A percentile compares a stretch with the other conserved stretches of the same genome.
phyloP scores from a whole-genome alignment of 2,888 invertebrate species.

The Gymnoscelis rufifasciata region DNA sequence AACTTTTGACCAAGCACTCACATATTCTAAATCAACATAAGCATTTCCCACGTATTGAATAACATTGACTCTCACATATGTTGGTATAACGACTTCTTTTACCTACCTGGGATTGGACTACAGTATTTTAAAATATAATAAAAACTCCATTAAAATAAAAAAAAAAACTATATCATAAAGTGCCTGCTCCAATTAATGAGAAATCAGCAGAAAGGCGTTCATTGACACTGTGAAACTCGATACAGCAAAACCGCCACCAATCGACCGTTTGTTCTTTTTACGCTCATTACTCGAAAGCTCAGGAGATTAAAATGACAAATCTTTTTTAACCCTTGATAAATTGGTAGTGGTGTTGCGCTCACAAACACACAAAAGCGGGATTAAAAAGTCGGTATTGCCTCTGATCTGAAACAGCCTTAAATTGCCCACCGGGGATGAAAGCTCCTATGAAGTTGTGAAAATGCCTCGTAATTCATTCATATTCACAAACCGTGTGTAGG shows the following conservation, averaged over 20 bases:
- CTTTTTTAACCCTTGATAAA: conserved; percentile 7
- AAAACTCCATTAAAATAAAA: too few relatives aligned
- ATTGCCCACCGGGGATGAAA: conserved; percentile 45
- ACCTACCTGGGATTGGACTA: too few relatives aligned
- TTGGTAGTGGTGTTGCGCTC: neutral
- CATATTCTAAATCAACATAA: too few relatives aligned
- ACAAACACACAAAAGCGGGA: conserved; percentile 11
- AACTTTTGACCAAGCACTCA: too few relatives aligned
- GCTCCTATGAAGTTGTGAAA: conserved; percentile 50
- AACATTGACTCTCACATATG: too few relatives aligned
- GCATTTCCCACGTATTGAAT: too few relatives aligned
- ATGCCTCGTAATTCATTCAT: conserved; percentile 50
- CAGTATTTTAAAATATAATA: too few relatives aligned
- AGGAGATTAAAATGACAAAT: conserved; percentile 17
- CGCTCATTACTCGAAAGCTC: conserved; percentile 21
- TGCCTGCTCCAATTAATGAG: conserved; percentile 52
- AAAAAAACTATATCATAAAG: too few relatives aligned
- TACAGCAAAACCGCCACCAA: conserved; percentile 38
- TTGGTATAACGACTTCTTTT: too few relatives aligned
- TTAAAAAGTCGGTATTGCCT: conserved; percentile 15
- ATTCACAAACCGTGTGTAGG: conserved; percentile 50
- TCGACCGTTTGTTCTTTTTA: conserved; percentile 31
- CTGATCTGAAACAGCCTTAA: conserved; percentile 40
- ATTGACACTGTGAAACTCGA: conserved; percentile 59
- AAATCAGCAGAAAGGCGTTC: conserved; percentile 54